phyloP scores from a whole-genome alignment of 2,113 vertebrate species.

The Ptilonorhynchus violaceus region DNA sequence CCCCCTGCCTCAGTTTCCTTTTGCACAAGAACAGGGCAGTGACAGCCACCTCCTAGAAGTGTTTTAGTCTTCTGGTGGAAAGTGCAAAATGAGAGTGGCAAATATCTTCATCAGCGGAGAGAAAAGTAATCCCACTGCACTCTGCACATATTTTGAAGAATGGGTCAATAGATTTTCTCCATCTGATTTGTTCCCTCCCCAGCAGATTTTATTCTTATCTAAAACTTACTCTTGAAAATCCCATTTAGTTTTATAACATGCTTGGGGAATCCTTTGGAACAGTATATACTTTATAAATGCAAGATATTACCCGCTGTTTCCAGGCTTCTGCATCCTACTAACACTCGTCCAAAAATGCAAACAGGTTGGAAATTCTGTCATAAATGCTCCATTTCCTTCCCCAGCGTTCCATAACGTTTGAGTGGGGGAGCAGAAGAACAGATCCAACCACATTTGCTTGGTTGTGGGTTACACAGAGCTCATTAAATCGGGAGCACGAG shows the following conservation, averaged over 20 bases:
- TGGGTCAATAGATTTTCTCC: background rate
- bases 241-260: constrained; percentile 30
- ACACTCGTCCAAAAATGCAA: constrained; percentile 8
- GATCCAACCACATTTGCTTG: background rate
- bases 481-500: background rate
- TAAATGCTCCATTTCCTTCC: constrained; percentile 1
- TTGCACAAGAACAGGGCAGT: background rate
- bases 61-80: background rate
- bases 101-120: background rate
- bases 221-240: constrained; percentile 13
- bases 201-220: constrained; percentile 29
- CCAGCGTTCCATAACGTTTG: background rate
- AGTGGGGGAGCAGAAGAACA: background rate
- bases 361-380: constrained; percentile 10
- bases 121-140: background rate
- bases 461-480: background rate
- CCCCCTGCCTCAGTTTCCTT: background rate
- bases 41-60: background rate
- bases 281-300: background rate
- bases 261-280: constrained; percentile 29
- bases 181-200: background rate
- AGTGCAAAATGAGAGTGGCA: background rate
- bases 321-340: constrained; percentile 1
- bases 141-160: background rate
- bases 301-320: background rate